Conservation (phyloP, 2,113 vertebrate genomes). For the Trachemys scripta region DNA sequence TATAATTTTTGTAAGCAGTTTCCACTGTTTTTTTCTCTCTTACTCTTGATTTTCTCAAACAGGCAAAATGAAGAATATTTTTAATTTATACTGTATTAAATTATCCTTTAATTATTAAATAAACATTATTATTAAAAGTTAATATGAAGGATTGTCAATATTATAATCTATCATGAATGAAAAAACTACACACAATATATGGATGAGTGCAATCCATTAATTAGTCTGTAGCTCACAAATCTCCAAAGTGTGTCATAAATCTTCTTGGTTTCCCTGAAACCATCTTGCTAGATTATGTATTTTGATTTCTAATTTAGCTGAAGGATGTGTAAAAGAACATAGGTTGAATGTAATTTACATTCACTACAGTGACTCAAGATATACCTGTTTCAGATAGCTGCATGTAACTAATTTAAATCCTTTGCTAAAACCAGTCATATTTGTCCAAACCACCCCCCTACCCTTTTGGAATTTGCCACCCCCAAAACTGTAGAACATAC, state of each 20-base stretch:
- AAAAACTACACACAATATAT: constrained; percentile 52
- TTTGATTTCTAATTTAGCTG: not conserved
- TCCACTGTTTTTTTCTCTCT: not conserved
- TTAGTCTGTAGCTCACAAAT: constrained; percentile 20
- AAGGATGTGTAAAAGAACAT: not conserved
- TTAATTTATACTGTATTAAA: constrained; percentile 66
- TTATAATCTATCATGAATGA: constrained; percentile 67
- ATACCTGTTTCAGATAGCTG: not conserved
- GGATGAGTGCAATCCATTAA: constrained; percentile 33
- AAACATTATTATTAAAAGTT: constrained; percentile 70
- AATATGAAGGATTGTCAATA: constrained; percentile 68
- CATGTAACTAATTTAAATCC: not conserved
- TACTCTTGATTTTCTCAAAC: constrained; percentile 41
- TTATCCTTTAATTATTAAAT: constrained; percentile 74
- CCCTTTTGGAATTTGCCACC: not conserved
- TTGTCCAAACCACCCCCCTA: not conserved
- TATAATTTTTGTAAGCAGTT: constrained; percentile 60
- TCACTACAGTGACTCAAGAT: not conserved
- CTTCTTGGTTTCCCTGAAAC: not conserved
- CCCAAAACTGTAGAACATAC: not conserved
- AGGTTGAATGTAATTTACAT: not conserved
- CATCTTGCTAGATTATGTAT: not conserved
- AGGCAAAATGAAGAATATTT: constrained; percentile 69
- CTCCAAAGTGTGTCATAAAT: constrained; percentile 27
- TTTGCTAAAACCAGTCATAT: not conserved